Evolutionary conservation across 2,797 vertebrate species (phyloP).

Genomic region (Hippopotamyrus pictus): DNA sequence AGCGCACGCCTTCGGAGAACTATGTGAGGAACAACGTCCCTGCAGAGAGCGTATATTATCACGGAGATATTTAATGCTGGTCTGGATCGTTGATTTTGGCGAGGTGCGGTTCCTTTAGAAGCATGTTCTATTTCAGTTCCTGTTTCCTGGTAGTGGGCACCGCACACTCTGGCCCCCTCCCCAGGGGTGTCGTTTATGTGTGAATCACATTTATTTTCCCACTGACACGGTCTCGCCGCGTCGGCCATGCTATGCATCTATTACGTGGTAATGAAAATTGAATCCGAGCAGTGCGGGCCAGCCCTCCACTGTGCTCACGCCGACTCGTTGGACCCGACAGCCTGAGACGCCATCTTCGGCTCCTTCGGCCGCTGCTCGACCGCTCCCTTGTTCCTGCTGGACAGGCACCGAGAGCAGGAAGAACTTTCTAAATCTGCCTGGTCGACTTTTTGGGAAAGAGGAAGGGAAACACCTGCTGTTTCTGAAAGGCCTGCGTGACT

Average conservation of each 20-base stretch:
- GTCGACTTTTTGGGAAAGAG: background rate
- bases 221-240: slow-evolving; percentile 54
- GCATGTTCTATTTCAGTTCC: slow-evolving; percentile 37
- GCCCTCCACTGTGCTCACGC: slow-evolving; percentile 49
- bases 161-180: slow-evolving; percentile 67
- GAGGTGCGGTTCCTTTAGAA: slow-evolving; percentile 11
- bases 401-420: background rate
- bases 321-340: slow-evolving; percentile 32
- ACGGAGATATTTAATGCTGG: slow-evolving; percentile 28
- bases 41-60: slow-evolving; percentile 50
- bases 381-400: background rate
- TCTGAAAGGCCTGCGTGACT: background rate
- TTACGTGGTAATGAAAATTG: slow-evolving; percentile 66
- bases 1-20: slow-evolving; percentile 55
- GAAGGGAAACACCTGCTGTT: background rate
- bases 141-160: slow-evolving; percentile 58
- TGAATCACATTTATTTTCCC: slow-evolving; percentile 70
- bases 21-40: slow-evolving; percentile 52
- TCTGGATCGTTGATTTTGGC: background rate
- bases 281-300: slow-evolving; percentile 53
- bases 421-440: background rate
- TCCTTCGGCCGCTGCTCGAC: background rate
- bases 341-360: slow-evolving; percentile 36
- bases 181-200: slow-evolving; percentile 65
- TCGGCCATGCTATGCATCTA: slow-evolving; percentile 63